Evolutionary conservation across 1,140 invertebrate species (phyloP).

Genomic region (Cotesia vestalis): DNA sequence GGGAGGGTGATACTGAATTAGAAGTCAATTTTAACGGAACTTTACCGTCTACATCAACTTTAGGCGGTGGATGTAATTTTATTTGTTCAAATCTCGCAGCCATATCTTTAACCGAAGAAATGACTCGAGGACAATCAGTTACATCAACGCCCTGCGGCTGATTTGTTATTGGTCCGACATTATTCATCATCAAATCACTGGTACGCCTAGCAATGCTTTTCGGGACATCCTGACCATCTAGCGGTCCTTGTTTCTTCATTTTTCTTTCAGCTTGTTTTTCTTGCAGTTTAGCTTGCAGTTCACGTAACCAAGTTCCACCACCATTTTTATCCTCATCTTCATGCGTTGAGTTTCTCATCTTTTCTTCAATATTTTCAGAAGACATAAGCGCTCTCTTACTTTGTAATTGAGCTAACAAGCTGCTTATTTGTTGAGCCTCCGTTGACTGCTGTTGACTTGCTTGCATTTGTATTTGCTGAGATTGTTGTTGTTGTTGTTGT

Average conservation of each 20-base stretch:
- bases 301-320: conserved; percentile 77
- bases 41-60: conserved; percentile 39
- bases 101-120: conserved; percentile 77
- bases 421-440: conserved; percentile 64
- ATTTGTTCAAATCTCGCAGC: conserved; percentile 84
- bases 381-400: conserved; percentile 76
- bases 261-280: conserved; percentile 77
- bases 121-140: conserved; percentile 54
- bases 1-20: conserved; percentile 39
- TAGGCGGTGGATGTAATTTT: conserved; percentile 49
- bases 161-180: conserved; percentile 36
- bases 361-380: conserved; percentile 59
- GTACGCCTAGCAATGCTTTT: conserved; percentile 58
- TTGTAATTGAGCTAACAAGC: conserved; percentile 77
- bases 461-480: conserved; percentile 36
- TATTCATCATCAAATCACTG: conserved; percentile 60
- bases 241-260: conserved; percentile 64
- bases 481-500: conserved; percentile 52
- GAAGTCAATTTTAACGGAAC: conserved; percentile 36
- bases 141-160: conserved; percentile 51
- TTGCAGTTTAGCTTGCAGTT: conserved; percentile 83
- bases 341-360: conserved; percentile 32
- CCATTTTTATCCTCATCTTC: conserved; percentile 61
- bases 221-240: conserved; percentile 51
- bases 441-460: conserved; percentile 42